phyloP scores from a whole-genome alignment of 2,888 invertebrate species.

The Pocota personata region DNA sequence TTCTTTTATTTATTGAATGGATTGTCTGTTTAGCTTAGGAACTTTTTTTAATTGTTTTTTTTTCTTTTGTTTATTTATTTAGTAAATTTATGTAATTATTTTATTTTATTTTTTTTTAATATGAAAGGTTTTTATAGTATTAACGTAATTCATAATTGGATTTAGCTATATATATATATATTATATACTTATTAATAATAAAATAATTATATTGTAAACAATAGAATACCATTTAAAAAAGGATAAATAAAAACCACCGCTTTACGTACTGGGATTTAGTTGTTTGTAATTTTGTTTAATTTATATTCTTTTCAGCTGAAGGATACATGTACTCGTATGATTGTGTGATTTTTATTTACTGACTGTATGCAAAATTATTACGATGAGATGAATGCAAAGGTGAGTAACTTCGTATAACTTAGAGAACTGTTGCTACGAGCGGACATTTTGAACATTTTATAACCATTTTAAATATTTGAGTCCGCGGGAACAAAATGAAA shows the following conservation, averaged over 20 bases:
- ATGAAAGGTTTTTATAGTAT: slow-evolving; percentile 49
- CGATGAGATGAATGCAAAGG: too few relatives aligned
- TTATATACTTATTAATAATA: slow-evolving; percentile 58
- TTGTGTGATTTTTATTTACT: too few relatives aligned
- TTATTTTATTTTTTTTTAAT: too few relatives aligned
- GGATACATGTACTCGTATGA: too few relatives aligned
- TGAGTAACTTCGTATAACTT: too few relatives aligned
- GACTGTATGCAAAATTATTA: too few relatives aligned
- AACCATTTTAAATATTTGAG: too few relatives aligned
- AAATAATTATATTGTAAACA: slow-evolving; percentile 68
- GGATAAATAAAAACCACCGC: slow-evolving; percentile 82
- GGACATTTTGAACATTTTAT: too few relatives aligned
- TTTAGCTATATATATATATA: slow-evolving; percentile 58
- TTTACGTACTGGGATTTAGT: slow-evolving; percentile 79
- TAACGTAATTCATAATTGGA: slow-evolving; percentile 68
- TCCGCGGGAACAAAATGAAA: too few relatives aligned
- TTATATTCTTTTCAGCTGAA: neutral
- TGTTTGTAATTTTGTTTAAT: neutral
- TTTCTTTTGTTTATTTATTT: slow-evolving; percentile 54
- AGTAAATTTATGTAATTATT: slow-evolving; percentile 53
- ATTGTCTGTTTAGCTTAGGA: slow-evolving; percentile 20
- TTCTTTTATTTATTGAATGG: slow-evolving; percentile 36
- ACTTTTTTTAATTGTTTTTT: neutral
- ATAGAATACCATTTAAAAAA: slow-evolving; percentile 68
- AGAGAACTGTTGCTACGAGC: too few relatives aligned